Evolutionary conservation across 1,140 invertebrate genomes (phyloP).

Genomic region (Drosophila lacertosa): DNA sequence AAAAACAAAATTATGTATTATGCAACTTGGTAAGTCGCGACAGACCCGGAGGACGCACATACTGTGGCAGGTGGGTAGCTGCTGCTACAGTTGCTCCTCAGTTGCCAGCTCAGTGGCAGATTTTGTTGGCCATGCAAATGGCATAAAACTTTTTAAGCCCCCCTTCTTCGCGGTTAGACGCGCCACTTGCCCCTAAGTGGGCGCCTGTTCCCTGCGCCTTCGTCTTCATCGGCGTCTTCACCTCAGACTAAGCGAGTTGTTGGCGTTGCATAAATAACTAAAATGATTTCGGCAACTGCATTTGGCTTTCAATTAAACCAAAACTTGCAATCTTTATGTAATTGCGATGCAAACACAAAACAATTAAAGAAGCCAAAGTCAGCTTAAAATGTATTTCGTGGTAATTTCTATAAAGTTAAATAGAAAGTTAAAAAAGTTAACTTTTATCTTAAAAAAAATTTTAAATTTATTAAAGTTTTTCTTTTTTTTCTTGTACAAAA

Average conservation of each 20-base stretch:
- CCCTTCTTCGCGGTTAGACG: slow-evolving; percentile 44
- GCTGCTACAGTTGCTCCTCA: slow-evolving; percentile 34
- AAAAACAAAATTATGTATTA: slow-evolving; percentile 72
- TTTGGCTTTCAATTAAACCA: slow-evolving; percentile 49
- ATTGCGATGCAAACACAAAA: slow-evolving; percentile 41
- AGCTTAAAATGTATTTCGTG: too few relatives aligned
- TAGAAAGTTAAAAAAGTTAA: too few relatives aligned
- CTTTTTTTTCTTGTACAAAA: too few relatives aligned
- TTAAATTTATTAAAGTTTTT: too few relatives aligned
- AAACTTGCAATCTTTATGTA: slow-evolving; percentile 27
- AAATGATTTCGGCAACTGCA: slow-evolving; percentile 47
- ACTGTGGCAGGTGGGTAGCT: slow-evolving; percentile 11
- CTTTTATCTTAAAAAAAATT: too few relatives aligned
- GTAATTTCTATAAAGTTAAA: too few relatives aligned
- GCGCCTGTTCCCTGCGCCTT: not conserved
- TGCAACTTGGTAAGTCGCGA: slow-evolving; percentile 71
- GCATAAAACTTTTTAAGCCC: slow-evolving; percentile 42
- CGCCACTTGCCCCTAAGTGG: slow-evolving; percentile 46
- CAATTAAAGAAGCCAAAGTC: slow-evolving; percentile 43
- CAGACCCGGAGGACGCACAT: slow-evolving; percentile 23
- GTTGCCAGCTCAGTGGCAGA: slow-evolving; percentile 60
- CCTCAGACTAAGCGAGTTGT: not conserved
- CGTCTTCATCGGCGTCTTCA: not conserved
- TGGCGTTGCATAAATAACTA: slow-evolving; percentile 44
- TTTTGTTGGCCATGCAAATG: slow-evolving; percentile 53